Conservation (phyloP, 2,797 vertebrate genomes). For the Sebastes alutus region DNA sequence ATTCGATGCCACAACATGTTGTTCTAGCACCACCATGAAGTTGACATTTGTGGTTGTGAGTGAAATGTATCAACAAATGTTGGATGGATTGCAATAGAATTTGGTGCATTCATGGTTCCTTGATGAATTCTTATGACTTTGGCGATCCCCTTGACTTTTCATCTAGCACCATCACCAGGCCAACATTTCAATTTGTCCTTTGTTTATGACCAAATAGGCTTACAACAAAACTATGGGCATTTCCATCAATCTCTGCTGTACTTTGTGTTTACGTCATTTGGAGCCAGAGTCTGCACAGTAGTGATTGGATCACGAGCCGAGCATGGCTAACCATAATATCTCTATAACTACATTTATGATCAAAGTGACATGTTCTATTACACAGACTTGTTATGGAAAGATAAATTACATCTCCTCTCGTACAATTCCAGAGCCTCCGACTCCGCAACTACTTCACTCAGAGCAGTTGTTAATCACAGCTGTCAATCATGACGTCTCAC, state of each 20-base stretch:
- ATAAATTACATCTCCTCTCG: too few relatives aligned
- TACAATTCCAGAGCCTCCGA: too few relatives aligned
- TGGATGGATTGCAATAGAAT: not conserved
- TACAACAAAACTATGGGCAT: not conserved
- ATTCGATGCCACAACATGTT: not conserved
- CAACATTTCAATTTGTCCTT: not conserved
- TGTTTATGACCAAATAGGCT: not conserved
- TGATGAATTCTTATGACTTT: not conserved
- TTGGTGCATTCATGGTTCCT: not conserved
- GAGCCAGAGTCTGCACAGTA: too few relatives aligned
- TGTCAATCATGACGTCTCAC: too few relatives aligned
- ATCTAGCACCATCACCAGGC: rapidly evolving
- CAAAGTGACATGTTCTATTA: too few relatives aligned
- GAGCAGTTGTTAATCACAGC: too few relatives aligned
- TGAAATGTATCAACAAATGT: not conserved
- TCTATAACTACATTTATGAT: too few relatives aligned
- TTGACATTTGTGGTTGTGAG: not conserved
- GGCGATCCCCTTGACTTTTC: not conserved
- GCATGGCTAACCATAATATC: too few relatives aligned
- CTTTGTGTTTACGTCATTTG: not conserved
- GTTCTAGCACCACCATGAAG: not conserved
- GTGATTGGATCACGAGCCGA: too few relatives aligned
- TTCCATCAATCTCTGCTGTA: not conserved
- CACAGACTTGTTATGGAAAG: too few relatives aligned
- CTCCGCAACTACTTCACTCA: too few relatives aligned